Evolutionary conservation across 2,797 vertebrate species (phyloP).

Genomic region (Sternotherus odoratus): DNA sequence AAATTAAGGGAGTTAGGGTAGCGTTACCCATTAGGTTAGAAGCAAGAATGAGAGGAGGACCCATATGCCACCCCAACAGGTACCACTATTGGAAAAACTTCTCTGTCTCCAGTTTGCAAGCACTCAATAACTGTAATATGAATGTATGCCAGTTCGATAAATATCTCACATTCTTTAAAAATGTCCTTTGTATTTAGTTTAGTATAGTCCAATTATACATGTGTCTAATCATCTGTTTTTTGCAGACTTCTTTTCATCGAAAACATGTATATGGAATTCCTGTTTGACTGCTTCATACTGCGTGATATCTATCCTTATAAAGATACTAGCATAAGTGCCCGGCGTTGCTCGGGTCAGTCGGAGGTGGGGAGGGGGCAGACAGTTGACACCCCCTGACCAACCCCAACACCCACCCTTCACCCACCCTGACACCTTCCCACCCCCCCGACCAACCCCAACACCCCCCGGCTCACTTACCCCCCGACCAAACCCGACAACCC

Average conservation of each 20-base stretch:
- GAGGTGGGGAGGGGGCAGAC: no score
- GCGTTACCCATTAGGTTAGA: neutral
- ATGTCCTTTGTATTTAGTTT: neutral
- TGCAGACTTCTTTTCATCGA: neutral
- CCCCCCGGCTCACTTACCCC: no score
- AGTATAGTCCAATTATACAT: accelerated
- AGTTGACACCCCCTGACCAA: no score
- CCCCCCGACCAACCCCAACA: no score
- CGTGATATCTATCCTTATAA: neutral
- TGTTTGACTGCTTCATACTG: neutral
- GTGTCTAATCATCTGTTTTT: neutral
- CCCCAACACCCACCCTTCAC: no score
- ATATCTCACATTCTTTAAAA: neutral
- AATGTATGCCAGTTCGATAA: neutral
- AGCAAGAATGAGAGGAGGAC: neutral
- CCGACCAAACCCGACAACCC: no score
- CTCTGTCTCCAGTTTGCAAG: neutral
- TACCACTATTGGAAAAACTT: neutral
- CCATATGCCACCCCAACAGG: neutral
- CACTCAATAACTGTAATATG: neutral
- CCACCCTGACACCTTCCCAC: no score
- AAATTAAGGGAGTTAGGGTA: neutral
- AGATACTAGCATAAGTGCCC: no score
- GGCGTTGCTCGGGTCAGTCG: no score
- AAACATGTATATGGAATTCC: neutral